These are phyloP conservation scores for Corythaeola cristata DNA, from an alignment of 2,113 vertebrate species.

Conservation along the genomic window DNA sequence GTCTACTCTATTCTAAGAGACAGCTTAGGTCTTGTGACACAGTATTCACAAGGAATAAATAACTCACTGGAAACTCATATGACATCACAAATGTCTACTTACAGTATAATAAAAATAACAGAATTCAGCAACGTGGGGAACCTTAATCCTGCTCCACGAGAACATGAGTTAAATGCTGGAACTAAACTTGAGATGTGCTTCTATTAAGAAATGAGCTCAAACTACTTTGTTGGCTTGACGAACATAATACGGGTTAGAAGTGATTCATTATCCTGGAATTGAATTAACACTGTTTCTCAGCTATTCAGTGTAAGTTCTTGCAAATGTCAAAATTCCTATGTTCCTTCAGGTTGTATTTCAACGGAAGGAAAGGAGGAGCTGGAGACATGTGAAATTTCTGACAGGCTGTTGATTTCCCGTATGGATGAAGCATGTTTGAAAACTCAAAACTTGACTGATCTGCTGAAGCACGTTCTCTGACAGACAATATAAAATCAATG, in stretches of 20 bases:
- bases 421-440: constrained; percentile 69
- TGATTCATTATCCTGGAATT: not conserved
- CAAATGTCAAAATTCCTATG: constrained; percentile 10
- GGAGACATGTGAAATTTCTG: constrained; percentile 49
- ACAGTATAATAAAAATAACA: not conserved
- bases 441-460: constrained; percentile 68
- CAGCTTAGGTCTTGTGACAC: fast-evolving
- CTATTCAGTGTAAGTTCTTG: not conserved
- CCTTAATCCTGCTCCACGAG: not conserved
- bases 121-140: fast-evolving
- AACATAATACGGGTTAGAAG: not conserved
- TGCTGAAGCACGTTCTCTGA: constrained; percentile 47
- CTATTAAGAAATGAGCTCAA: not conserved
- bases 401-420: constrained; percentile 69
- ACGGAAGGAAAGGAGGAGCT: constrained; percentile 7
- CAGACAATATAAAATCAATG: constrained; percentile 59
- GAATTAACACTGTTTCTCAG: constrained; percentile 1
- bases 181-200: not conserved
- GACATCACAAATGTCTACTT: not conserved
- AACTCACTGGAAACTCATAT: not conserved
- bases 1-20: not conserved
- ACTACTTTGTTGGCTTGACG: not conserved
- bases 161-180: not conserved
- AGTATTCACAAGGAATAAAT: not conserved
- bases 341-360: constrained; percentile 12